A percentile compares a stretch with the other conserved stretches of the same genome.
Evolutionary conservation across 2,113 vertebrate genomes (phyloP).

Genomic region (Oncorhynchus keta): DNA sequence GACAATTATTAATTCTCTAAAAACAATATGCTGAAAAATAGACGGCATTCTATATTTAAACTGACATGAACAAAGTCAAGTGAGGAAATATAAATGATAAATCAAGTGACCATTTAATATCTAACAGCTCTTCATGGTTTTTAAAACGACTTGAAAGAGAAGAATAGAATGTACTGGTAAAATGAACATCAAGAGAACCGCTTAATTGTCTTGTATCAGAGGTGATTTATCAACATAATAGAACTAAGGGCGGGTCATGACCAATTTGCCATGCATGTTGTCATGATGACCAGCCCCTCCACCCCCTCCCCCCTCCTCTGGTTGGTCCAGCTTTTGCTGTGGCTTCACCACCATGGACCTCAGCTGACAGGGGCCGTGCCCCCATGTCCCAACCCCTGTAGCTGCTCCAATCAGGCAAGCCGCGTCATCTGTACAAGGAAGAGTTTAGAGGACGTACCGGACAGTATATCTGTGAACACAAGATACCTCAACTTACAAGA

Average conservation of each 20-base stretch:
- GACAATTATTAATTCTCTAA: slow-evolving; percentile 39
- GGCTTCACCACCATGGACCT: slow-evolving; percentile 73
- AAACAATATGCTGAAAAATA: slow-evolving; percentile 47
- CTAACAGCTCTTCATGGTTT: slow-evolving; percentile 17
- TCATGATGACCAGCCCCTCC: slow-evolving; percentile 79
- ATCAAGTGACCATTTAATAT: background rate
- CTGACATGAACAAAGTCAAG: slow-evolving; percentile 58
- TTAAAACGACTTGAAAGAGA: slow-evolving; percentile 46
- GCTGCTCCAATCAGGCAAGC: slow-evolving; percentile 95
- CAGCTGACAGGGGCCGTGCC: slow-evolving; percentile 74
- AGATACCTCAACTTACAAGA: slow-evolving; percentile 98
- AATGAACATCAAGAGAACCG: slow-evolving; percentile 58
- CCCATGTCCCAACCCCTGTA: slow-evolving; percentile 84
- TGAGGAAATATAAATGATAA: slow-evolving; percentile 44
- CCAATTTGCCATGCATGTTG: slow-evolving; percentile 81
- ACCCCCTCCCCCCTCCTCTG: slow-evolving; percentile 77
- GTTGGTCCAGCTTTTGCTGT: slow-evolving; percentile 71
- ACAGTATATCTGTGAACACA: slow-evolving; percentile 93
- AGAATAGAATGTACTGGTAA: slow-evolving; percentile 30
- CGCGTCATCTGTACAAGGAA: slow-evolving; percentile 92
- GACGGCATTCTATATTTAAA: slow-evolving; percentile 25
- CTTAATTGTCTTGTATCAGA: slow-evolving; percentile 54
- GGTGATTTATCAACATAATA: slow-evolving; percentile 62
- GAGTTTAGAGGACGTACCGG: slow-evolving; percentile 85
- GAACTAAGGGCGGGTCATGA: slow-evolving; percentile 78